phyloP scores from a whole-genome alignment of 2,113 vertebrate species.

The Acanthisitta chloris region DNA sequence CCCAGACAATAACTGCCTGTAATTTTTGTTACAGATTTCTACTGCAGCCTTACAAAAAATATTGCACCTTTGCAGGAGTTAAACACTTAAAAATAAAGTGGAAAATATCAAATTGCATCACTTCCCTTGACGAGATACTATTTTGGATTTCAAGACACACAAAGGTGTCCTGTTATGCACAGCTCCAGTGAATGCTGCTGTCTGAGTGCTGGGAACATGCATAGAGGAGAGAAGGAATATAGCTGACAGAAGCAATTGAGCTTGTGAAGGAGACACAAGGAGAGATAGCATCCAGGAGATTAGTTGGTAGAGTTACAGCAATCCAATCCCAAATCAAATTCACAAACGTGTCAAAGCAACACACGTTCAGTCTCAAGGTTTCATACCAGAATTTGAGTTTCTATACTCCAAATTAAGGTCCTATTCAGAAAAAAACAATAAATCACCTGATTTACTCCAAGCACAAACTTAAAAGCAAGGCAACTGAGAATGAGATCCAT shows the following conservation, averaged over 20 bases:
- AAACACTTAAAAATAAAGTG: slow-evolving; percentile 1
- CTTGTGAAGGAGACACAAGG: background rate
- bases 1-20: background rate
- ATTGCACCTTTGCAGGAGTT: background rate
- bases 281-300: background rate
- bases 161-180: background rate
- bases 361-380: background rate
- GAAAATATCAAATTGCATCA: slow-evolving; percentile 22
- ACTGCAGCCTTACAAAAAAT: background rate
- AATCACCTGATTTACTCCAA: background rate
- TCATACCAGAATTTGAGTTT: background rate
- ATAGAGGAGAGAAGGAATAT: background rate
- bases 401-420: background rate
- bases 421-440: background rate
- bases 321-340: background rate
- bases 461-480: background rate
- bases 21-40: background rate
- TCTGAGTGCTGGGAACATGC: background rate
- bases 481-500: background rate
- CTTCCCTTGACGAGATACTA: background rate
- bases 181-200: background rate
- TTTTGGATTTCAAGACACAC: background rate
- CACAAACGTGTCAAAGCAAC: background rate
- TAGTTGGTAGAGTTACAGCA: background rate
- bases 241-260: background rate